Base-by-base conservation (phyloP, 2,888 invertebrate genomes). In the Hydropsyche betteni region DNA sequence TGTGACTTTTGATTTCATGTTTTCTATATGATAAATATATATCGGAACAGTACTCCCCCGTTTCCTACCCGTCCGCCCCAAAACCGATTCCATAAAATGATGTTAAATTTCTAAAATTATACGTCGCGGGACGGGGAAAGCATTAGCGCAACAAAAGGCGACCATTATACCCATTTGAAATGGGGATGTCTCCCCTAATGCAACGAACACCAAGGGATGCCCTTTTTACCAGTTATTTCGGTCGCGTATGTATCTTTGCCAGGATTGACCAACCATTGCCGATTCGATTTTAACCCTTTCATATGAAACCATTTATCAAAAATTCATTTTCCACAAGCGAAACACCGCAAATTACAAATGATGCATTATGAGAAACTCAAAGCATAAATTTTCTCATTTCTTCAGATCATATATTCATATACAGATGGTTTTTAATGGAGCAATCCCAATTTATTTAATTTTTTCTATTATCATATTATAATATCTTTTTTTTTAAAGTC, bases 141-240 rank as follows among this genome's bases (percentile, higher is more conserved):
- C 80, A 80, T 80, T 80, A 80, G 76, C 75, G 79, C 77, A 79
- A 80, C 80, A 80, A 80, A 79, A 79, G 80, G 76, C 78, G 70
- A 76, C 76, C 79, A 79, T 78, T 79, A 79, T 70, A 77, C 69
- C 77, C 75, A 75, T 77, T 78, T 33, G 70, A 58, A 68, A 73
- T 61, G 76, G 76, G 78, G 76, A 61, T 74, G 61, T 55, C 68
- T 69, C 83, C 77, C 77, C 77, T 52, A 68, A 16, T 8, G 44
- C 69, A 72, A 75, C 68, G 73, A 36, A 77, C 74, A 52, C 24
- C 68, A 50, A 61, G 76, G 78, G 79, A 77, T 73, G 77, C 76
- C 75, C 76, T 79, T 78, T 79, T 79, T 55, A 72, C 70, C 68
- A 68, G 75, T 74, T 79, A 76, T 77, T 75, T 76, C 71, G 70